Evolutionary conservation across 1,140 invertebrate genomes (phyloP).

Genomic region (Trissolcus basalis): DNA sequence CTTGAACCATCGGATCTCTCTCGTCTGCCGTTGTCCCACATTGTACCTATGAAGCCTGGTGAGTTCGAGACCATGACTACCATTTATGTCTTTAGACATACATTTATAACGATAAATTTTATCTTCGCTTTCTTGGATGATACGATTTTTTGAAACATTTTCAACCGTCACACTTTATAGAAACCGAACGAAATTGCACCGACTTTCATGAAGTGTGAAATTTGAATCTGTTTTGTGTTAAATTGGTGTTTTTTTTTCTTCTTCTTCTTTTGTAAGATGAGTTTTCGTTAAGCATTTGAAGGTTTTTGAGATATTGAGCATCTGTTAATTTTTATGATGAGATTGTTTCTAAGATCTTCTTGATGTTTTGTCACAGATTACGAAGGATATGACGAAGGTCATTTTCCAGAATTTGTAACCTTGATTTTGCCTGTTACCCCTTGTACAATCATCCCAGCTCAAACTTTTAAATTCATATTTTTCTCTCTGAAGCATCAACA

Average conservation of each 20-base stretch:
- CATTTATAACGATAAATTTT: constrained; percentile 10
- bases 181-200: no score
- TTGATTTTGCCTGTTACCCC: constrained; percentile 62
- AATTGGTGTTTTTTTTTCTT: not conserved
- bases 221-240: not conserved
- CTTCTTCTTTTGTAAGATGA: no score
- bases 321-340: constrained; percentile 15
- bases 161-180: constrained; percentile 22
- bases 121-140: constrained; percentile 12
- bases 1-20: constrained; percentile 78
- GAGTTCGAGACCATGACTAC: constrained; percentile 26
- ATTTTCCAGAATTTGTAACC: constrained; percentile 65
- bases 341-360: constrained; percentile 53
- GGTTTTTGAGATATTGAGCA: no score
- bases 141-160: constrained; percentile 18
- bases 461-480: constrained; percentile 5
- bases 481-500: constrained; percentile 8
- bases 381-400: constrained; percentile 75
- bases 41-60: constrained; percentile 77
- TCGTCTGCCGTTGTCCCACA: constrained; percentile 71
- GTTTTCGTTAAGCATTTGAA: not conserved
- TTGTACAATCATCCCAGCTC: constrained; percentile 24
- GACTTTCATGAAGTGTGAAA: not conserved
- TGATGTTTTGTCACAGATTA: constrained; percentile 69
- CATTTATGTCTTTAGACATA: no score